These are phyloP conservation scores for Syrphus vitripennis DNA, from an alignment of 2,888 invertebrate genomes.

Conservation along the genomic window DNA sequence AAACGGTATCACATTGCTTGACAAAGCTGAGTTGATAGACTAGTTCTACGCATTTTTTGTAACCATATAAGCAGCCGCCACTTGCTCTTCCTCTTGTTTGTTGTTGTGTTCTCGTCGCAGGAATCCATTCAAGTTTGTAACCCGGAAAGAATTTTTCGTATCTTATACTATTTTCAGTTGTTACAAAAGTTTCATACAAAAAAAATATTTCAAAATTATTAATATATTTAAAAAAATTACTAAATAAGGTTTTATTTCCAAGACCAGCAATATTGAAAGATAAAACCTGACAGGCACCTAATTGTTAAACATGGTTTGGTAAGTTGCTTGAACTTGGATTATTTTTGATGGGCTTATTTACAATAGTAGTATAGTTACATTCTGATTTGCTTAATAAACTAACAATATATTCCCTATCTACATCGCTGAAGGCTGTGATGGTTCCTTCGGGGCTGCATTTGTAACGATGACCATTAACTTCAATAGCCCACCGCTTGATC, in stretches of 20 bases:
- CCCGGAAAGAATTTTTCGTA: slow-evolving; percentile 6
- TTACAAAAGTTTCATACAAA: no score
- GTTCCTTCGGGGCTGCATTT: not conserved
- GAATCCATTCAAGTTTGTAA: not conserved
- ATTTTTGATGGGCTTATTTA: no score
- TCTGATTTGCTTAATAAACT: no score
- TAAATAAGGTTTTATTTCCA: no score
- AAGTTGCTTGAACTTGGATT: no score
- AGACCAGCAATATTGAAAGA: no score
- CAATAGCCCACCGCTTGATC: not conserved
- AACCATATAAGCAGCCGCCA: no score
- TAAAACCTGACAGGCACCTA: no score
- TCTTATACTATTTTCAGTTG: not conserved
- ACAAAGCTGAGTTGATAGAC: not conserved
- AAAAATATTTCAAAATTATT: no score
- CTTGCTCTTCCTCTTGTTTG: not conserved
- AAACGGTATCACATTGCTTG: not conserved
- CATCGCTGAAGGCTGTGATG: not conserved
- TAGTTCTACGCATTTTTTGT: not conserved
- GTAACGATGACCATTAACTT: not conserved
- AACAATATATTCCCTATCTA: not conserved
- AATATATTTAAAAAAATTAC: no score
- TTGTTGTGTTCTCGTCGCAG: not conserved
- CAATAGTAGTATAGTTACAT: no score
- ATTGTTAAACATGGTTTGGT: no score